Percentiles rank a stretch among this genome's conserved stretches.
Evolutionary conservation across 2,888 invertebrate species (phyloP).

Genomic region (Dromius quadrimaculatus): DNA sequence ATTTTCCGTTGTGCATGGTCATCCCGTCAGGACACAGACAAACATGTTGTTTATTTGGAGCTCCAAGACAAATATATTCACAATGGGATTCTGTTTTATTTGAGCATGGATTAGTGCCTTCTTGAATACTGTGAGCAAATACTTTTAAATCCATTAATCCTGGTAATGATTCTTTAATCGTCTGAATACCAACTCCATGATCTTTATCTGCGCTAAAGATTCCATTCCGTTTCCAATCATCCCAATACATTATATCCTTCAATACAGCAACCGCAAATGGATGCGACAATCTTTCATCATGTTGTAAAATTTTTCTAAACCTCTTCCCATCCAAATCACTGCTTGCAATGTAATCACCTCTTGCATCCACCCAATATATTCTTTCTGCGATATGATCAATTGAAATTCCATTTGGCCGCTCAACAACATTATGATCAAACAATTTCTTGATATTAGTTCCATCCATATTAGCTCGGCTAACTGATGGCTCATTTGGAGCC

Average conservation of each 20-base stretch:
- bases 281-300: conserved; percentile 79
- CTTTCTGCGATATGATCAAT: conserved; percentile 85
- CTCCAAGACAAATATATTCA: conserved; percentile 82
- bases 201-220: conserved; percentile 86
- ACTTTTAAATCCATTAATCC: conserved; percentile 89
- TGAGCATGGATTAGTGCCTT: conserved; percentile 80
- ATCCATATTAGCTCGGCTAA: conserved; percentile 84
- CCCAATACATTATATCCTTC: conserved; percentile 90
- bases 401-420: conserved; percentile 89
- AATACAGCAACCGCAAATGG: conserved; percentile 89
- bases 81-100: conserved; percentile 72
- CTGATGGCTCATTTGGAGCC: conserved; percentile 81
- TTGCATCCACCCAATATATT: conserved; percentile 91
- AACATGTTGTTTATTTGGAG: conserved; percentile 74
- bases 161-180: conserved; percentile 68
- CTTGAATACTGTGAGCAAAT: conserved; percentile 80
- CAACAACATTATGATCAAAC: conserved; percentile 76
- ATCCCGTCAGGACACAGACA: conserved; percentile 89
- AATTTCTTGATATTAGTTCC: conserved; percentile 77
- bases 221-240: conserved; percentile 86
- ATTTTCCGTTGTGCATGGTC: conserved; percentile 70
- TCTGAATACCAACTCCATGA: conserved; percentile 70
- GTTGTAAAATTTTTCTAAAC: conserved; percentile 76
- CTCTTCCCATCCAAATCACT: conserved; percentile 78
- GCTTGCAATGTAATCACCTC: conserved; percentile 83